Percentiles rank a stretch among this genome's conserved stretches.
phyloP scores from a whole-genome alignment of 2,797 vertebrate genomes.

The Enoplosus armatus region DNA sequence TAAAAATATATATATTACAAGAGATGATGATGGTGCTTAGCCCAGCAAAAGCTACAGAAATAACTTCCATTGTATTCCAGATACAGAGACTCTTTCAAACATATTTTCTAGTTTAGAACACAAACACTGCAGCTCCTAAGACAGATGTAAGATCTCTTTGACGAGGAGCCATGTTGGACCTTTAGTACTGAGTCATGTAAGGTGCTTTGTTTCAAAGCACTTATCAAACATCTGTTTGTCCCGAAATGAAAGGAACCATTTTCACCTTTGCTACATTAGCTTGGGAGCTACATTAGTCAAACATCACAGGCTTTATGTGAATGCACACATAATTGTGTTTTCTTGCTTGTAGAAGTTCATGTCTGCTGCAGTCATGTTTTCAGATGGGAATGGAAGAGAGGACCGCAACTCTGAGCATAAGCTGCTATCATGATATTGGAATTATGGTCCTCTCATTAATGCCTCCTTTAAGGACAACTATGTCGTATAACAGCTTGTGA shows the following conservation, averaged over 20 bases:
- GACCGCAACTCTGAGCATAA: conserved; percentile 15
- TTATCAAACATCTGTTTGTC: conserved; percentile 1
- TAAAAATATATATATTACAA: conserved; percentile 2
- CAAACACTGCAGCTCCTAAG: not conserved
- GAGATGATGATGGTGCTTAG: conserved; percentile 16
- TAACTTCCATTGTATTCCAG: conserved; percentile 29
- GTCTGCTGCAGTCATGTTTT: not conserved
- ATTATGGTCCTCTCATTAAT: not conserved
- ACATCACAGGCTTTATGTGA: conserved; percentile 15
- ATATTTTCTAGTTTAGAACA: conserved; percentile 1
- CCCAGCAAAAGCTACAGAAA: conserved; percentile 17
- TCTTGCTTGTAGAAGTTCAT: not conserved
- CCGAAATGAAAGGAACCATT: conserved; percentile 29
- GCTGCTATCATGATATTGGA: conserved; percentile 30
- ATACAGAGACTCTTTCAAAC: not conserved
- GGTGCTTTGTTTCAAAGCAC: conserved; percentile 38
- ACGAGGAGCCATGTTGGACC: conserved; percentile 10
- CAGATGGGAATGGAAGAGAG: not conserved
- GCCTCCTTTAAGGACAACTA: not conserved
- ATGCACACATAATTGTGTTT: not conserved
- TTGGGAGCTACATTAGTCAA: conserved; percentile 10
- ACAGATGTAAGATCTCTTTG: conserved; percentile 7
- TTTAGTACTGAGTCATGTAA: not conserved
- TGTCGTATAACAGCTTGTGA: not conserved
- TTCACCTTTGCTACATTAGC: conserved; percentile 20